Base-by-base conservation (phyloP, 2,888 invertebrate genomes). In the Nomada hirtipes region DNA sequence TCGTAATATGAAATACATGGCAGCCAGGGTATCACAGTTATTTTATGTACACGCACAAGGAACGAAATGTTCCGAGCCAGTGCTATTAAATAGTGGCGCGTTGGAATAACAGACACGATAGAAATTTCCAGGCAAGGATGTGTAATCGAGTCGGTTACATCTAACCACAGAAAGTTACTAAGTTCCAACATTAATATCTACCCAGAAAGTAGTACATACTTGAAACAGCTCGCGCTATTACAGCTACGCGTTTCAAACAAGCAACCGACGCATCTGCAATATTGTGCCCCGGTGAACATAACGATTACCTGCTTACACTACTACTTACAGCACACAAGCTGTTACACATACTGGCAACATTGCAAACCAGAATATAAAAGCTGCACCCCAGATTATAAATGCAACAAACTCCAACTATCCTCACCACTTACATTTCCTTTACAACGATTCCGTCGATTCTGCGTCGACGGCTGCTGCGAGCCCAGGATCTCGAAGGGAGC, bases 381-480 rank as follows among this genome's bases (percentile, higher is more conserved):
- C 36, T 36, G 36, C 36, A 36, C 36, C 1, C 36, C 36, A 4
- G 0, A 36, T 15, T 47, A 47, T 15, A 47, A 47, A 47, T 15
- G 47, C 47, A 0, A 3, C 15, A 15, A 13, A 11, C 47, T 47
- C 4, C 13, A 15, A 15, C 3, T 47, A 13, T 3, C 15, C 47
- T 3, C 2, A 15, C 47, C 15, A 13, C 15, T 15, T 47, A 11
- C 47, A 15, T 13, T 47, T 47, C 47, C 47, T 47, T 26, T 20
- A 23, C 15, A 11, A 3, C 11, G 11, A 11, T 75, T 74, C 74
- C 61, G 36, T 61, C 29, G 55, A 57, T 61, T n/a, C 26, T n/a
- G n/a, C 47, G 23, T 50, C 59, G 53, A 18, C 20, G 60, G 11
- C 50, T 52, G 15, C 52, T 52, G 64, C 36, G 69, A 79, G 60